These are phyloP conservation scores for Bagarius yarrelli DNA, from an alignment of 2,113 vertebrate genomes.

Conservation along the genomic window DNA sequence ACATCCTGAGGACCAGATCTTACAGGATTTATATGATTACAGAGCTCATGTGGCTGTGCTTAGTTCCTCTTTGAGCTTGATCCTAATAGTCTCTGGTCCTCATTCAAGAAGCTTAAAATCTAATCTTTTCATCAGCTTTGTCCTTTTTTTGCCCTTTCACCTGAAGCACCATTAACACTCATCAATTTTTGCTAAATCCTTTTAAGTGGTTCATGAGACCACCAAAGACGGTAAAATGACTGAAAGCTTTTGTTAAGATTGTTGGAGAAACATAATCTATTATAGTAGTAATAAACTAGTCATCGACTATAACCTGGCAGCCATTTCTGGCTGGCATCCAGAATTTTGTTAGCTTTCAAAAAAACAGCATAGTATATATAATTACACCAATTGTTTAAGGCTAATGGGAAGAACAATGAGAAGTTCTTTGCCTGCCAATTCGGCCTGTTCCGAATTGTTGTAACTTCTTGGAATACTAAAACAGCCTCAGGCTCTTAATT, in stretches of 20 bases:
- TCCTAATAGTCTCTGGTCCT: not conserved
- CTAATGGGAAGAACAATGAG: not conserved
- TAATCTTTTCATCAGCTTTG: conserved; percentile 21
- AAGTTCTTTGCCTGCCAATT: not conserved
- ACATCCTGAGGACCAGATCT: not conserved
- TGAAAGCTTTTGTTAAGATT: not conserved
- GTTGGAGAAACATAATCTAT: not conserved
- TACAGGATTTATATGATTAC: conserved; percentile 26
- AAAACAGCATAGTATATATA: not conserved
- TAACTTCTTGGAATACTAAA: not conserved
- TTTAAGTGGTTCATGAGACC: conserved; percentile 8
- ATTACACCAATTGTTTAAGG: not conserved
- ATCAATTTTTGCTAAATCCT: conserved; percentile 17
- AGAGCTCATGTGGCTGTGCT: conserved; percentile 7
- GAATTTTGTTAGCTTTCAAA: not conserved
- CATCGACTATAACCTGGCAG: not conserved
- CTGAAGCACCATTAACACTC: conserved; percentile 9
- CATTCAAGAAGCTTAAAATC: conserved; percentile 24
- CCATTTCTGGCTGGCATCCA: not conserved
- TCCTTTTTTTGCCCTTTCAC: conserved; percentile 8
- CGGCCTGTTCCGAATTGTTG: conserved; percentile 9
- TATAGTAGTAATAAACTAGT: not conserved
- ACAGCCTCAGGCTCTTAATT: not conserved
- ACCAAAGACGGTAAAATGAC: not conserved
- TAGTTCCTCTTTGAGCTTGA: not conserved